Percentiles rank a stretch among this genome's conserved stretches.
Conservation (phyloP, 2,113 vertebrate genomes). For the Platichthys stellatus region DNA sequence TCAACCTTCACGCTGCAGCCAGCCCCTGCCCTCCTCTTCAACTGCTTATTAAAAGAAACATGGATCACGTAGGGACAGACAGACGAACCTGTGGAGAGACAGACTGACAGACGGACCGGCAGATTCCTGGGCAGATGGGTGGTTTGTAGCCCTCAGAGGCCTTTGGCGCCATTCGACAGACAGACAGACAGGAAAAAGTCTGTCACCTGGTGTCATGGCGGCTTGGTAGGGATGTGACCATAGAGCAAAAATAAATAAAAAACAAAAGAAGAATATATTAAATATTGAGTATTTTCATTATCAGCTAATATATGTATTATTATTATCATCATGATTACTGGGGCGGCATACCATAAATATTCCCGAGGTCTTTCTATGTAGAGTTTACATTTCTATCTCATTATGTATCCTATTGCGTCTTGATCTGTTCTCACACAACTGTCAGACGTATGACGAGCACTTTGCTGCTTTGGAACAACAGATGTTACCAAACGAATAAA, state of each 20-base stretch:
- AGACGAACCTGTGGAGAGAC: slow-evolving; percentile 67
- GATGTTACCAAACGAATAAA: slow-evolving; percentile 1
- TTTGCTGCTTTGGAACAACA: not conserved
- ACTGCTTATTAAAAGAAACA: slow-evolving; percentile 61
- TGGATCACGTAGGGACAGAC: slow-evolving; percentile 55
- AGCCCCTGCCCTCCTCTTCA: slow-evolving; percentile 36
- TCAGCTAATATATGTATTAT: not conserved
- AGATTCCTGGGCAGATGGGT: slow-evolving; percentile 71
- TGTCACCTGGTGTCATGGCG: slow-evolving; percentile 21
- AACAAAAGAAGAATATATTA: not conserved
- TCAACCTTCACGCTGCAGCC: slow-evolving; percentile 77
- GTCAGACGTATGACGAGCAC: no score
- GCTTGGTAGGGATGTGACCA: slow-evolving; percentile 17
- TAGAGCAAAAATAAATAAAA: not conserved
- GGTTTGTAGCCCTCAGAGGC: slow-evolving; percentile 46
- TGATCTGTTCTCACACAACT: no score
- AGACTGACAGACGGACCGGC: slow-evolving; percentile 59
- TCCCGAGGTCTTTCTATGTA: no score
- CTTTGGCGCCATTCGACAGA: slow-evolving; percentile 37
- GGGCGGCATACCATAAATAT: no score
- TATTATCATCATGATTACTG: not conserved
- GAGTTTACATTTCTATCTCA: no score
- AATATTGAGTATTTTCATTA: not conserved
- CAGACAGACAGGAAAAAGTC: not conserved
- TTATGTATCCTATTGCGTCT: no score